These are phyloP conservation scores for Coelinius sp. DNA, from an alignment of 2,888 invertebrate species.

Conservation along the genomic window DNA sequence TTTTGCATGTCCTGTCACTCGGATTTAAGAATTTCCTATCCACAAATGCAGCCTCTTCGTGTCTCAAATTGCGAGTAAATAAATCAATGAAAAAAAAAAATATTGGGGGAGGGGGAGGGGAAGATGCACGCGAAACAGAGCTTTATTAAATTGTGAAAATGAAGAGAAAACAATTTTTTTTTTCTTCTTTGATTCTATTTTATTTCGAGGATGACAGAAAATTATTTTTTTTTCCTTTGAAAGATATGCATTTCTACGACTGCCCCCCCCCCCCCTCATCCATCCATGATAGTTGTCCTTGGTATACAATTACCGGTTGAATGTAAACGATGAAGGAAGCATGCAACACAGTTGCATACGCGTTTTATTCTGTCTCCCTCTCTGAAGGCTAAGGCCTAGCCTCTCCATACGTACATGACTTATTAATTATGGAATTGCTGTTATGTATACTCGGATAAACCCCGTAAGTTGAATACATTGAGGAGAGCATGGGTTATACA, in stretches of 20 bases:
- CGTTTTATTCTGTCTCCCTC: neutral
- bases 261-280: neutral
- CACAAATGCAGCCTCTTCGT: slow-evolving; percentile 9
- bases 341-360: slow-evolving; percentile 6
- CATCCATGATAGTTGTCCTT: neutral
- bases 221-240: neutral
- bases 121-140: slow-evolving; percentile 17
- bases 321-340: slow-evolving; percentile 13
- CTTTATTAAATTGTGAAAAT: slow-evolving; percentile 13
- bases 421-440: slow-evolving; percentile 1
- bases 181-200: too few relatives aligned
- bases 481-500: neutral
- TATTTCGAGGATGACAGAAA: neutral
- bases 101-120: neutral
- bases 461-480: neutral
- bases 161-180: neutral
- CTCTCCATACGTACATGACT: neutral
- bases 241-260: neutral
- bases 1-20: slow-evolving; percentile 12
- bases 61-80: neutral
- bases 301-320: slow-evolving; percentile 17
- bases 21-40: neutral
- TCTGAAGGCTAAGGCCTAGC: slow-evolving; percentile 7
- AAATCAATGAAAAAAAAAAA: neutral
- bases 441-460: neutral